These are phyloP conservation scores for Rhynchomys soricoides DNA, from an alignment of 2,113 vertebrate species.

Conservation along the genomic window DNA sequence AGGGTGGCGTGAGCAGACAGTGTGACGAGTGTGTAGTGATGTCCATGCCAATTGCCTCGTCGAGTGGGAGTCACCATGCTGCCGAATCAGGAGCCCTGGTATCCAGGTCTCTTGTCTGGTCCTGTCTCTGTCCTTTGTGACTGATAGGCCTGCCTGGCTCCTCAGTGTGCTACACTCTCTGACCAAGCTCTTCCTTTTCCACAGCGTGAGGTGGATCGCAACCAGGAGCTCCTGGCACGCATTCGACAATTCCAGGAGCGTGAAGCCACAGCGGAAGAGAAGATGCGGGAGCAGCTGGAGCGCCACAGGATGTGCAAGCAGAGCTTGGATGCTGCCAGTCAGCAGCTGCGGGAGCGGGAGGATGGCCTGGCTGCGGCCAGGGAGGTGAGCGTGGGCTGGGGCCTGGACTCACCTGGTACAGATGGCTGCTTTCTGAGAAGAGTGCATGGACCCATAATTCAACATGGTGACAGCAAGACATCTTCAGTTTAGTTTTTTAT, in stretches of 20 bases:
- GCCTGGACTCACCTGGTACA: not conserved
- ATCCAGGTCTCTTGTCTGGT: not conserved
- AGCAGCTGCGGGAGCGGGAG: conserved; percentile 92
- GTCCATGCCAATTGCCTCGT: not conserved
- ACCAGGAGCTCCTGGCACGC: conserved; percentile 91
- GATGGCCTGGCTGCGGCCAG: conserved; percentile 86
- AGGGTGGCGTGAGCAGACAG: not conserved
- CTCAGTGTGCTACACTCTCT: not conserved
- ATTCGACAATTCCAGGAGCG: conserved; percentile 93
- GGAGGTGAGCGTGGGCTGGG: conserved; percentile 86
- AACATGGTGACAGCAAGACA: rapidly evolving
- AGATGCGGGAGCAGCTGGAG: conserved; percentile 90
- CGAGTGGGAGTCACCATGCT: not conserved
- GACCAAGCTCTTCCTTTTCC: not conserved
- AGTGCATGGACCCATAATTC: rapidly evolving
- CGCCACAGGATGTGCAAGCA: conserved; percentile 86
- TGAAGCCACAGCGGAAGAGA: conserved; percentile 86
- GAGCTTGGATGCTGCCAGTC: conserved; percentile 88
- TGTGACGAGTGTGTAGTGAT: not conserved
- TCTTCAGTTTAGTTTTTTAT: not conserved
- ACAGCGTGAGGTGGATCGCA: conserved; percentile 93
- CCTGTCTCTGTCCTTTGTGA: not conserved
- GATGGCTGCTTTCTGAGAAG: not conserved
- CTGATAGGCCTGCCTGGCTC: not conserved
- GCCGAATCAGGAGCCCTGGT: rapidly evolving